Base-by-base conservation (phyloP, 37 sponge, comb jelly and placozoan genomes). In the Ephydatia muelleri region DNA sequence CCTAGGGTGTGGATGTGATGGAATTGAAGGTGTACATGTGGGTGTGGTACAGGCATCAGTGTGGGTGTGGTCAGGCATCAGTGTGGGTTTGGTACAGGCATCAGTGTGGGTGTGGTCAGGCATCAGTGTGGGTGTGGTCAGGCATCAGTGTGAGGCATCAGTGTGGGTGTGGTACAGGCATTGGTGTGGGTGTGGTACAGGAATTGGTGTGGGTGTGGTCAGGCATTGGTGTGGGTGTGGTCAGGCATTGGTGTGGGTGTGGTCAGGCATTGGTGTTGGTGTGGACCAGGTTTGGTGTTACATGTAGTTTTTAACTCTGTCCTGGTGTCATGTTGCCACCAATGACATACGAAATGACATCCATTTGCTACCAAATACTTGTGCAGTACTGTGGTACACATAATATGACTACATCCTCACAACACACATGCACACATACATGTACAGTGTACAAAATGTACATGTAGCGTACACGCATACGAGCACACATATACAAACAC, bases 1-100 rank as follows among this genome's bases (percentile, higher is more conserved):
- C 76, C 90, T 90, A 66, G 30, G 21, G 28, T 49, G 14, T 64
- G 13, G 66, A n/a, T 35, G 26, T 26, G 66, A 57, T 57, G 16
- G 16, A 57, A 21, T 14, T 57, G 57, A 1, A 57, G 57, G 57
- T 57, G 16, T 57, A 14, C 19, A 14, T 57, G 19, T 16, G 16
- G 57, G 57, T 57, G 57, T 57, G 19, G 29, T 30, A 21, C 0
- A 35, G 36, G 31, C 19, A n/a, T 72, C 0, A 1, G 14, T 35
- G 28, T 23, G 16, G 57, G 57, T 57, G 57, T 57, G 16, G 47
- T 4, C 8, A 43, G 47, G 8, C 8, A 8, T 43, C 4, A 21
- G 32, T 34, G 30, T 14, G 30, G 19, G 33, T 29, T 27, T 35
- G 77, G 2, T 14, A 5, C 34, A 76, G 4, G 36, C 37, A 23